Evolutionary conservation across 2,113 vertebrate species (phyloP).

Genomic region (Pseudorasbora parva): DNA sequence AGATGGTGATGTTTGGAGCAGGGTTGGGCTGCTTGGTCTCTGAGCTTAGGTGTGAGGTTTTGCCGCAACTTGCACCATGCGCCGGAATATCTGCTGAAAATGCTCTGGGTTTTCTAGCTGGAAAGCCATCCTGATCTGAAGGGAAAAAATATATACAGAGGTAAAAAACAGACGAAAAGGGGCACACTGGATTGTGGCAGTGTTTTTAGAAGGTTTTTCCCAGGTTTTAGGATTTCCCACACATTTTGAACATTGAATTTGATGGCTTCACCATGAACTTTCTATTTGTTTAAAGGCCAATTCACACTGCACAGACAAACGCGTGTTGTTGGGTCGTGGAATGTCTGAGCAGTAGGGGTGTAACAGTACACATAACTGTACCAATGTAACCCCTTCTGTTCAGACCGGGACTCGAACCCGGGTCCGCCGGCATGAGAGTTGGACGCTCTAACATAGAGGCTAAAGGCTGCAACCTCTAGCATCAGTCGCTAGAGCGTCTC

Average conservation of each 20-base stretch:
- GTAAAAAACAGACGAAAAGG: not conserved
- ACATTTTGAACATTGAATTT: not conserved
- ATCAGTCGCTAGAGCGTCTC: too few species aligned
- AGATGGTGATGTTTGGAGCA: conserved; percentile 62
- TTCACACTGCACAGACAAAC: too few species aligned
- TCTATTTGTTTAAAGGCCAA: not conserved
- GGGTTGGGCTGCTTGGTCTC: not conserved
- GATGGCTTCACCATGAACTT: not conserved
- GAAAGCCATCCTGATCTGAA: conserved; percentile 61
- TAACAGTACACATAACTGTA: too few species aligned
- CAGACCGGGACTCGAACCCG: too few species aligned
- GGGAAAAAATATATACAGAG: not conserved
- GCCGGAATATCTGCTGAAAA: not conserved
- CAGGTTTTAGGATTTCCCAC: not conserved
- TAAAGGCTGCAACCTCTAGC: too few species aligned
- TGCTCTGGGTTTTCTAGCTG: not conserved
- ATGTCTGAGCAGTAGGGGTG: too few species aligned
- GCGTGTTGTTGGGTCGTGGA: too few species aligned
- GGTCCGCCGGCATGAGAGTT: too few species aligned
- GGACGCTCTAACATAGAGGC: too few species aligned
- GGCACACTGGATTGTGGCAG: not conserved
- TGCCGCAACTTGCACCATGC: conserved; percentile 13
- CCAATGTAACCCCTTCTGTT: too few species aligned
- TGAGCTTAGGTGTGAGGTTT: not conserved
- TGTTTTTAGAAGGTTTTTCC: not conserved